Evolutionary conservation across 2,113 vertebrate genomes (phyloP).

Genomic region (Promerops cafer): DNA sequence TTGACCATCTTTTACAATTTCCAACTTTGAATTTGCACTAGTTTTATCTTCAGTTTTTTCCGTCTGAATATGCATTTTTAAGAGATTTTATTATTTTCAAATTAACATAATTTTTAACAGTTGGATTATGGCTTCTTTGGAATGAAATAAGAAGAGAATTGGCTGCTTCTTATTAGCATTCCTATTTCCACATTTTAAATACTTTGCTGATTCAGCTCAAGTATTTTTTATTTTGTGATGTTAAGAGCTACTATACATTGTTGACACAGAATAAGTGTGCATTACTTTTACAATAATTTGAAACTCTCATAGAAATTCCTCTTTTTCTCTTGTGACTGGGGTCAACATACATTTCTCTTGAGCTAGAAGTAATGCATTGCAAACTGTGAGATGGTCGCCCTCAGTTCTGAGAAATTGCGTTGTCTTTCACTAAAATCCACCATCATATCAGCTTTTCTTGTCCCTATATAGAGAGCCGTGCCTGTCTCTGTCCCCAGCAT

Average conservation of each 20-base stretch:
- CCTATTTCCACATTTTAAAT: background rate
- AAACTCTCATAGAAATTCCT: background rate
- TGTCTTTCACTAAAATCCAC: background rate
- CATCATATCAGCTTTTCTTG: background rate
- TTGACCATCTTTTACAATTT: background rate
- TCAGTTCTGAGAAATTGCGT: background rate
- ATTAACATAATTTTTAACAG: background rate
- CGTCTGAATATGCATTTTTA: background rate
- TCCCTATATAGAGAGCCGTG: accelerated
- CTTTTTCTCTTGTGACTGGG: background rate
- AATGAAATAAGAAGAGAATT: background rate
- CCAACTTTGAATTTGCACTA: background rate
- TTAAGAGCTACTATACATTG: background rate
- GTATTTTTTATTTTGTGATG: background rate
- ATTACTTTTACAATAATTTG: background rate
- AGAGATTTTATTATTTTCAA: background rate
- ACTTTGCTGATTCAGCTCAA: background rate
- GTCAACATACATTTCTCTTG: background rate
- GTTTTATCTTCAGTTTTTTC: background rate
- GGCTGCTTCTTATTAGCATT: background rate
- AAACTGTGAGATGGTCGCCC: background rate
- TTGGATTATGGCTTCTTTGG: background rate
- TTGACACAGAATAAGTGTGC: background rate
- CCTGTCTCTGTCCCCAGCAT: background rate
- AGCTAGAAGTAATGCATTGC: background rate